These are phyloP conservation scores for Drosophila truncata DNA, from an alignment of 1,140 invertebrate genomes.

Conservation along the genomic window DNA sequence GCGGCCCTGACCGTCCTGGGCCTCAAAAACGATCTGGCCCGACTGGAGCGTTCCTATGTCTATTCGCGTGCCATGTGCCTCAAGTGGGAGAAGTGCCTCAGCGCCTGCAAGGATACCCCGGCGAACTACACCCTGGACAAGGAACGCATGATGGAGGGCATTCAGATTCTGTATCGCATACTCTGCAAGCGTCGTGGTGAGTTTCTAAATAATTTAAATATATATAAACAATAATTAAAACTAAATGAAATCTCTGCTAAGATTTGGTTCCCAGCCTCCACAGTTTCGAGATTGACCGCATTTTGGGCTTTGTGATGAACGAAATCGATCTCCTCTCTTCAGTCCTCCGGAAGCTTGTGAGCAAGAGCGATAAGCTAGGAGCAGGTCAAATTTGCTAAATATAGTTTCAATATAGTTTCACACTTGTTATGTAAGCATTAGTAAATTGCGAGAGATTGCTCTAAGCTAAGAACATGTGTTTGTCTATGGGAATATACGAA, in stretches of 20 bases:
- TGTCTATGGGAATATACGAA: background rate
- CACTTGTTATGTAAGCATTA: background rate
- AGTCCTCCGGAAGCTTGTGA: conserved; percentile 41
- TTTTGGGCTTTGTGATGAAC: conserved; percentile 45
- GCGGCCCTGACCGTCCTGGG: conserved; percentile 70
- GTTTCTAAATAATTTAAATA: background rate
- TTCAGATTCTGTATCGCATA: conserved; percentile 58
- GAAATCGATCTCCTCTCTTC: conserved; percentile 40
- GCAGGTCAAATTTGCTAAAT: conserved; percentile 10
- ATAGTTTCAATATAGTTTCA: conserved; percentile 3
- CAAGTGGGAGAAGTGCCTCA: conserved; percentile 74
- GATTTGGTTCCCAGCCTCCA: conserved; percentile 34
- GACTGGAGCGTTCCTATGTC: conserved; percentile 70
- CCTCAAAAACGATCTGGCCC: conserved; percentile 72
- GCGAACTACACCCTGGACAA: conserved; percentile 54
- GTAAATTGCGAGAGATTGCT: conserved; percentile 11
- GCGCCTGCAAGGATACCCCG: conserved; percentile 61
- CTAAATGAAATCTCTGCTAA: background rate
- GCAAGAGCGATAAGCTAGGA: conserved; percentile 19
- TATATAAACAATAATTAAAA: background rate
- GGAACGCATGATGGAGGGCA: conserved; percentile 64
- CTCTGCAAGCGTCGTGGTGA: conserved; percentile 67
- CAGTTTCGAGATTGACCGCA: conserved; percentile 44
- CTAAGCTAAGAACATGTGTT: background rate
- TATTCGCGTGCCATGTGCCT: conserved; percentile 53